These are phyloP conservation scores for Carterocephalus palaemon DNA, from an alignment of 2,888 invertebrate genomes.

Conservation along the genomic window DNA sequence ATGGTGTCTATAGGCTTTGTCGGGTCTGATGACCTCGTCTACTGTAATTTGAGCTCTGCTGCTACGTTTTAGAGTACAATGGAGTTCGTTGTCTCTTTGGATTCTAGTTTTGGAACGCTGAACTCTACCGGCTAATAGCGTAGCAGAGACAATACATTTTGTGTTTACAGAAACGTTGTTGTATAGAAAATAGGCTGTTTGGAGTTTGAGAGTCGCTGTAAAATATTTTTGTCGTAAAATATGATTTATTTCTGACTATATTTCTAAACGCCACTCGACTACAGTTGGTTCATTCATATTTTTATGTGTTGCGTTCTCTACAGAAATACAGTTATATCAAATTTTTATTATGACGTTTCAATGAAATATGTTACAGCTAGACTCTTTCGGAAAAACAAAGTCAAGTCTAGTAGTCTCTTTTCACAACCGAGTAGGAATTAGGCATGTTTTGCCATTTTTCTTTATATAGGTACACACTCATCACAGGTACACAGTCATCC, in stretches of 20 bases:
- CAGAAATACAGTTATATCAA: no score
- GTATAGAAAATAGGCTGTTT: constrained; percentile 2
- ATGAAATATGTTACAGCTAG: no score
- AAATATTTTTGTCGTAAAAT: constrained; percentile 6
- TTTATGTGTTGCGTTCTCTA: no score
- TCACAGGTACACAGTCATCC: no score
- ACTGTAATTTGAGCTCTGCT: constrained; percentile 21
- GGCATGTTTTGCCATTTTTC: no score
- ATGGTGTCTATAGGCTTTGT: constrained; percentile 20
- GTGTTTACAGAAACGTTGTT: constrained; percentile 9
- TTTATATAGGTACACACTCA: no score
- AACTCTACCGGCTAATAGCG: constrained; percentile 11
- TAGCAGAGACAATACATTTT: constrained; percentile 5
- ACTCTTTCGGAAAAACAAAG: no score
- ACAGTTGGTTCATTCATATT: no score
- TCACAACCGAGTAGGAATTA: no score
- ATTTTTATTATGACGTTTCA: no score
- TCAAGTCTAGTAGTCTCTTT: no score
- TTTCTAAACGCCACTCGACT: no score
- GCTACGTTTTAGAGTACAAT: constrained; percentile 14
- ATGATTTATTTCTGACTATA: constrained; percentile 16
- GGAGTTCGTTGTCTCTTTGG: constrained; percentile 13
- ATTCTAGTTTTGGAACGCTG: constrained; percentile 20
- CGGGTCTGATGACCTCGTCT: constrained; percentile 22
- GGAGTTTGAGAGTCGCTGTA: constrained; percentile 1